Conservation (phyloP, 2,113 vertebrate genomes). For the Calonectris borealis region DNA sequence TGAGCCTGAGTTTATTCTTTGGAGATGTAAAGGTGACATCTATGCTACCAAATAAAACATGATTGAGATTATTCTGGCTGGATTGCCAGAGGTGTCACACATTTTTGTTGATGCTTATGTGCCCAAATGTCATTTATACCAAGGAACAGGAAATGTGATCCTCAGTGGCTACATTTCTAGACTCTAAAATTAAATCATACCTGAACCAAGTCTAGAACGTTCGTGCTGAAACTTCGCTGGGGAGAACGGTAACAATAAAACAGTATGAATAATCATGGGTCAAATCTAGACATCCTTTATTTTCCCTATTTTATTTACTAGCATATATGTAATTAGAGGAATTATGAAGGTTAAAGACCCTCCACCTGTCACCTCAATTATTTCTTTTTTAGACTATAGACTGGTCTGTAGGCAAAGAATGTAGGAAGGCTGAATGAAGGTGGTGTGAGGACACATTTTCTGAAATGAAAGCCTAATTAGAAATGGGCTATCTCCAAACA, state of each 20-base stretch:
- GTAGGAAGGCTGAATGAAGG: background rate
- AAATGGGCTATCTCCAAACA: background rate
- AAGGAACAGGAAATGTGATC: background rate
- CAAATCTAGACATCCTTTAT: background rate
- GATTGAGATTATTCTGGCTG: background rate
- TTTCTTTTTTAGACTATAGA: background rate
- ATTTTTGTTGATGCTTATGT: background rate
- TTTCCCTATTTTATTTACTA: background rate
- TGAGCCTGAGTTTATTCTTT: background rate
- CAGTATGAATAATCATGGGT: background rate
- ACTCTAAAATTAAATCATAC: background rate
- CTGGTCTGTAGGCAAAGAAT: background rate
- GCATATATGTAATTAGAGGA: background rate
- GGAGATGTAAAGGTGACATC: background rate
- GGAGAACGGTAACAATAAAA: background rate
- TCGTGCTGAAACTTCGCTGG: background rate
- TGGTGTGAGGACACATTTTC: background rate
- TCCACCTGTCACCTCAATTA: rapidly evolving
- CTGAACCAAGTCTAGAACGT: background rate
- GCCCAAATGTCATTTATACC: background rate
- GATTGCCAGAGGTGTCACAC: background rate
- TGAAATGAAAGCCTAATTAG: background rate
- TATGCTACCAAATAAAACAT: background rate
- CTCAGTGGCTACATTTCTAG: background rate
- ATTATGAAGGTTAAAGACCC: background rate